phyloP scores from a whole-genome alignment of 2,888 invertebrate genomes.

The Nomada goodeniana region DNA sequence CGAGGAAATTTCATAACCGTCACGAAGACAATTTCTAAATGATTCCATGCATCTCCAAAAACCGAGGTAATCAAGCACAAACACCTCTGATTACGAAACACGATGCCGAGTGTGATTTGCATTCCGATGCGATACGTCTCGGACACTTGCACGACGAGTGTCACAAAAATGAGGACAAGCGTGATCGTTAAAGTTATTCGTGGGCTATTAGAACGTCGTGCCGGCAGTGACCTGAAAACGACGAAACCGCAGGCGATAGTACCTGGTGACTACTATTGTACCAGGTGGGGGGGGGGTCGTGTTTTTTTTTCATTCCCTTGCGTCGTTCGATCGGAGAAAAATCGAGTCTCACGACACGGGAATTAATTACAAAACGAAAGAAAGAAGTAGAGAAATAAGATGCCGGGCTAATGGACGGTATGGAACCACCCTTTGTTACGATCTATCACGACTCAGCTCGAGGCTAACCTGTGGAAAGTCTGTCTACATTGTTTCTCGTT shows the following conservation, averaged over 20 bases:
- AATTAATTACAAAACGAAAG: constrained; percentile 53
- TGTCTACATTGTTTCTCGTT: constrained; percentile 41
- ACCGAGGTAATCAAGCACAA: no score
- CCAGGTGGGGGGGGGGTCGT: not conserved
- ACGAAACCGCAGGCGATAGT: constrained; percentile 18
- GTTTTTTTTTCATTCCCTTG: not conserved
- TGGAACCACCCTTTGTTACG: constrained; percentile 37
- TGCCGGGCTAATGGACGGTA: constrained; percentile 40
- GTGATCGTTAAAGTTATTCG: constrained; percentile 24
- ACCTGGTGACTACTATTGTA: not conserved
- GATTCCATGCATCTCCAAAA: not conserved
- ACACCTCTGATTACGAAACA: constrained; percentile 2
- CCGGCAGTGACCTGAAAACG: constrained; percentile 46
- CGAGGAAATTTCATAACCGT: no score
- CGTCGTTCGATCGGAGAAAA: constrained; percentile 1
- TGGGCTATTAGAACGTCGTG: constrained; percentile 17
- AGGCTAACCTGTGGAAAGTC: constrained; percentile 43
- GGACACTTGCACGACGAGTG: not conserved
- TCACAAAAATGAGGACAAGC: constrained; percentile 23
- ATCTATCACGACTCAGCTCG: constrained; percentile 48
- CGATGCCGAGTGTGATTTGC: not conserved
- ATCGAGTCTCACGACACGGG: constrained; percentile 29
- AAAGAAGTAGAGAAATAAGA: not conserved
- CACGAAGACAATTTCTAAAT: not conserved
- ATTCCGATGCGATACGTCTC: not conserved